These are phyloP conservation scores for Cancer borealis DNA, from an alignment of 2,888 invertebrate genomes.

Conservation along the genomic window DNA sequence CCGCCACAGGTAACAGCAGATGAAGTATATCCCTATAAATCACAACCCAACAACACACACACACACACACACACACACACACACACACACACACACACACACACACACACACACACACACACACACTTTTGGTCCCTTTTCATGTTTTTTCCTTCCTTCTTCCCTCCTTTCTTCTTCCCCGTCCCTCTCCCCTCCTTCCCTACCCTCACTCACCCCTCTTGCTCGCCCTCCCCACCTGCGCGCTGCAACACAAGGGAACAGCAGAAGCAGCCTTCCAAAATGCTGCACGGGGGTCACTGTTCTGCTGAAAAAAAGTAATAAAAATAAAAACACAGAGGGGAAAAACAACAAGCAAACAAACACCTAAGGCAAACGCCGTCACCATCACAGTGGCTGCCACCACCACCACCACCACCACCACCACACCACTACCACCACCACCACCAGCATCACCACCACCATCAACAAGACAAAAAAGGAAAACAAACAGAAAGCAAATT, in stretches of 20 bases:
- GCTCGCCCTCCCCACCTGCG: not conserved
- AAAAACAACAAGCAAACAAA: not conserved
- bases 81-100: constrained; percentile 20
- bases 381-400: not conserved
- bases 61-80: not conserved
- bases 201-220: no score
- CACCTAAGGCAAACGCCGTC: not conserved
- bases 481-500: no score
- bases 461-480: no score
- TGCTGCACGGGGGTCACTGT: not conserved
- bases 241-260: not conserved
- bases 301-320: not conserved
- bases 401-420: no score
- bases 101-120: constrained; percentile 7
- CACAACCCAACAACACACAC: not conserved
- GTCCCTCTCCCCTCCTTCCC: no score
- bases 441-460: no score
- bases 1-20: not conserved
- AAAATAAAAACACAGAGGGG: not conserved
- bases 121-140: not conserved
- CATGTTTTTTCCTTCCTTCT: not conserved
- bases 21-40: not conserved
- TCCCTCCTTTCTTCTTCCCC: not conserved
- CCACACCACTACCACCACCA: no score
- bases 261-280: not conserved